A percentile compares a stretch with the other conserved stretches of the same genome.
These are phyloP conservation scores for Belonocnema kinseyi DNA, from an alignment of 1,140 invertebrate species.

Conservation along the genomic window DNA sequence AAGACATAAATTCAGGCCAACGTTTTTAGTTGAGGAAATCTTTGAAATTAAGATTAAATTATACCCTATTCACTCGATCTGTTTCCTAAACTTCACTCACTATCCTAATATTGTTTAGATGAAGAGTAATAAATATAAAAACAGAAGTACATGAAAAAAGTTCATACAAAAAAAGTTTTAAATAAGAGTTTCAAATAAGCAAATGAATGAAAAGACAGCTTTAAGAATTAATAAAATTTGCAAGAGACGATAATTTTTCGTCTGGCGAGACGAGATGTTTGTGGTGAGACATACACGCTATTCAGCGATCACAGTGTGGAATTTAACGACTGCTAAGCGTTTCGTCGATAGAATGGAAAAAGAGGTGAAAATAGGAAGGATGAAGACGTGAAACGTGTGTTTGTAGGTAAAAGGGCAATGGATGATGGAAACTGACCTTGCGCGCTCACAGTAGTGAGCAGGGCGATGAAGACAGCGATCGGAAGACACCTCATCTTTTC, in stretches of 20 bases:
- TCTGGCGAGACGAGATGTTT: neutral
- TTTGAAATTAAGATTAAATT: too few relatives aligned
- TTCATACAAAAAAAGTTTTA: too few relatives aligned
- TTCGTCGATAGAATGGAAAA: conserved; percentile 21
- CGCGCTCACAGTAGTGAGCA: conserved; percentile 64
- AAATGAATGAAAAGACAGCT: too few relatives aligned
- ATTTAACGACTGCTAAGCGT: conserved; percentile 28
- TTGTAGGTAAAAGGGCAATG: neutral
- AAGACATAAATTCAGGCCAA: too few relatives aligned
- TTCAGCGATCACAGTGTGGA: conserved; percentile 6
- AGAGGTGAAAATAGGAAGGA: neutral
- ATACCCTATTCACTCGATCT: too few relatives aligned
- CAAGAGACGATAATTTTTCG: neutral
- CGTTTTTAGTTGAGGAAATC: too few relatives aligned
- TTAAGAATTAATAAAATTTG: neutral
- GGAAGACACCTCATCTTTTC: conserved; percentile 67
- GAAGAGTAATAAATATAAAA: too few relatives aligned
- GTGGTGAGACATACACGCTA: conserved; percentile 7
- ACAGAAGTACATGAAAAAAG: too few relatives aligned
- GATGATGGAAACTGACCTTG: conserved; percentile 67
- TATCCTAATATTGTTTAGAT: too few relatives aligned
- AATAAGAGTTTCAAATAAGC: too few relatives aligned
- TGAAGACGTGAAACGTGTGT: neutral
- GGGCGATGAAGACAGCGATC: conserved; percentile 63
- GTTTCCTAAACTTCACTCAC: too few relatives aligned